These are phyloP conservation scores for Pseudonaja textilis DNA, from an alignment of 2,113 vertebrate species.

Conservation along the genomic window DNA sequence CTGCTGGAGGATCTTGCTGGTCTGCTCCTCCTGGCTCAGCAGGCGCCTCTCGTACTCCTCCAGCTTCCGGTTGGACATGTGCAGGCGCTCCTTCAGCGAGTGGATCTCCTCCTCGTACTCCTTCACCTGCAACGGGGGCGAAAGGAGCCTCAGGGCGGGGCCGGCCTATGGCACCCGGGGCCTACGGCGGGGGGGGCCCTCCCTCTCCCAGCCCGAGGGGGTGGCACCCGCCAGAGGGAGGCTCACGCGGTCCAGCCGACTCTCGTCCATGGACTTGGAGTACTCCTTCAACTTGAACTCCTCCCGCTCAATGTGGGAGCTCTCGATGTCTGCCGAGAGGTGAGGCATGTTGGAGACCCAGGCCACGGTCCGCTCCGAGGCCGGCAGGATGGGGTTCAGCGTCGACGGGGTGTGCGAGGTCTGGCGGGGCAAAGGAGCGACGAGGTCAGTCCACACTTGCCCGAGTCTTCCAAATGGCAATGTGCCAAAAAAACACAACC, in stretches of 20 bases:
- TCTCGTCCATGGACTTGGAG: conserved; percentile 97
- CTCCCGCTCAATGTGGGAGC: conserved; percentile 91
- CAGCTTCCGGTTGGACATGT: conserved; percentile 94
- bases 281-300: conserved; percentile 96
- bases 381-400: conserved; percentile 86
- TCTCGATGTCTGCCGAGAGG: conserved; percentile 94
- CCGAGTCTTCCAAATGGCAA: neutral
- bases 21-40: conserved; percentile 92
- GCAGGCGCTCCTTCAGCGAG: conserved; percentile 87
- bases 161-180: too few species aligned
- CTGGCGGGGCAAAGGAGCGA: conserved; percentile 49
- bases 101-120: conserved; percentile 97
- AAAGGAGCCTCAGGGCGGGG: neutral
- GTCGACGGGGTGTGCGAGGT: conserved; percentile 88
- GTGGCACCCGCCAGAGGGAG: neutral
- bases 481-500: too few species aligned
- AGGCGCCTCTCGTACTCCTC: conserved; percentile 92
- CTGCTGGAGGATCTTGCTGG: conserved; percentile 91
- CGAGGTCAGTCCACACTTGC: neutral
- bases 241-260: conserved; percentile 90
- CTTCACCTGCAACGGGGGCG: conserved; percentile 74
- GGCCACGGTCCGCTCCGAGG: conserved; percentile 91
- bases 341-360: conserved; percentile 99
- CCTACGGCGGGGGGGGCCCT: neutral
- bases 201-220: neutral